Evolutionary conservation across 2,113 vertebrate species (phyloP).

Genomic region (Beaufortia kweichowensis): DNA sequence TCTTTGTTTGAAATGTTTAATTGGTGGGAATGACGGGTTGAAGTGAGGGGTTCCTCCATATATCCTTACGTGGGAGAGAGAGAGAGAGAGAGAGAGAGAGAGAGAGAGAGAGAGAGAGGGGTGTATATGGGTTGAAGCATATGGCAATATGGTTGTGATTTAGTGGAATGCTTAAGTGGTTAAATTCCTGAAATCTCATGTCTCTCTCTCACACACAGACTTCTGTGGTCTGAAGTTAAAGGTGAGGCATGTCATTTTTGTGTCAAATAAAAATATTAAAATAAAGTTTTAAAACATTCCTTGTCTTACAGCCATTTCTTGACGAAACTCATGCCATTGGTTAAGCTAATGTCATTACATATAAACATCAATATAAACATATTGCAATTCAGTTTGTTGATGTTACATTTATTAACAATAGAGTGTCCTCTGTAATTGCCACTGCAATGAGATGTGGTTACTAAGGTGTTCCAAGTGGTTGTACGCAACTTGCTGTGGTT

Average conservation of each 20-base stretch:
- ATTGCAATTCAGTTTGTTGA: background rate
- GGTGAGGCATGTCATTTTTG: background rate
- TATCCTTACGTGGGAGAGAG: slow-evolving; percentile 29
- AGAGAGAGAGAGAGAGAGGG: slow-evolving; percentile 21
- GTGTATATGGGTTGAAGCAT: slow-evolving; percentile 70
- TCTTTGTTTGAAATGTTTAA: slow-evolving; percentile 60
- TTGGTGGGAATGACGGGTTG: slow-evolving; percentile 51
- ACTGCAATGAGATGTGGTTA: background rate
- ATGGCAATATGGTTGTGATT: slow-evolving; percentile 61
- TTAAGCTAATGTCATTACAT: background rate
- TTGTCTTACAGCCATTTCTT: too few species aligned
- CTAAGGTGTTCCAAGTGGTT: background rate
- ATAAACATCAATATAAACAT: background rate
- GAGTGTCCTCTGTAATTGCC: too few species aligned
- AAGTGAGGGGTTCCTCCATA: slow-evolving; percentile 41
- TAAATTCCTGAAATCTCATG: slow-evolving; percentile 68
- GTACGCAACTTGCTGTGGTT: too few species aligned
- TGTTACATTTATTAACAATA: background rate
- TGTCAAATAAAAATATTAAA: background rate
- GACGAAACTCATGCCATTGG: background rate
- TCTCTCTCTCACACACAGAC: slow-evolving; percentile 41
- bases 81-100: slow-evolving; percentile 1
- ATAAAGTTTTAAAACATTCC: background rate
- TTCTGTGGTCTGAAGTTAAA: slow-evolving; percentile 1
- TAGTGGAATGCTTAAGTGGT: slow-evolving; percentile 69